phyloP scores from a whole-genome alignment of 2,797 vertebrate genomes.

The Pelochelys cantorii region DNA sequence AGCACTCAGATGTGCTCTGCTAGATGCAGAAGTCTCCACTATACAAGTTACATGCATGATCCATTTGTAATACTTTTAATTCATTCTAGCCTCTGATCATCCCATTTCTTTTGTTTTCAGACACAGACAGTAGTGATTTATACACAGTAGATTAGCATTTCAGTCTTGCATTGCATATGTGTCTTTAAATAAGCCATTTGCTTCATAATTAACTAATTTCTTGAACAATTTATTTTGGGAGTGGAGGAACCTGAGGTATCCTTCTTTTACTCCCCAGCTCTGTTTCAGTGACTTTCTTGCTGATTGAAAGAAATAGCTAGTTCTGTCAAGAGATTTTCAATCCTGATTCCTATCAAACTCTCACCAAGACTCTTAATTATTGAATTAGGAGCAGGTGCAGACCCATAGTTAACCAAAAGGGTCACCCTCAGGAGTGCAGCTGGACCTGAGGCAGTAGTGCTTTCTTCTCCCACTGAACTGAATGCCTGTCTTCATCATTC shows the following conservation, averaged over 20 bases:
- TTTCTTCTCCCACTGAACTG: not conserved
- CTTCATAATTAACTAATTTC: constrained; percentile 1
- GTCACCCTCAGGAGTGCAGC: not conserved
- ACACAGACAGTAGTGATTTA: not conserved
- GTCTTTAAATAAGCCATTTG: not conserved
- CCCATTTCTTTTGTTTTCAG: not conserved
- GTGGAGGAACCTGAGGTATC: not conserved
- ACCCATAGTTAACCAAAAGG: not conserved
- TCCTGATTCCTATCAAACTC: not conserved
- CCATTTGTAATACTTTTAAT: not conserved
- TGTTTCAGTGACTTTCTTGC: not conserved
- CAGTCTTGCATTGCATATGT: not conserved
- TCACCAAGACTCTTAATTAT: not conserved
- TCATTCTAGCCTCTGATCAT: constrained; percentile 15
- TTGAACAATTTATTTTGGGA: not conserved
- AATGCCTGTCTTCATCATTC: not conserved
- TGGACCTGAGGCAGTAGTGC: not conserved
- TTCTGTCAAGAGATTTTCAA: not conserved
- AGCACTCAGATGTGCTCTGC: not conserved
- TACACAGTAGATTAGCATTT: not conserved
- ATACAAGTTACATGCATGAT: not conserved
- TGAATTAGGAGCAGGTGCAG: rapidly evolving
- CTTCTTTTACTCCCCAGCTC: not conserved
- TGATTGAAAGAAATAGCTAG: not conserved
- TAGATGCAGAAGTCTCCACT: constrained; percentile 4